Percentiles rank a stretch among this genome's conserved stretches.
Conservation (phyloP, 1,140 invertebrate species). For the Oreohelix idahoensis region DNA sequence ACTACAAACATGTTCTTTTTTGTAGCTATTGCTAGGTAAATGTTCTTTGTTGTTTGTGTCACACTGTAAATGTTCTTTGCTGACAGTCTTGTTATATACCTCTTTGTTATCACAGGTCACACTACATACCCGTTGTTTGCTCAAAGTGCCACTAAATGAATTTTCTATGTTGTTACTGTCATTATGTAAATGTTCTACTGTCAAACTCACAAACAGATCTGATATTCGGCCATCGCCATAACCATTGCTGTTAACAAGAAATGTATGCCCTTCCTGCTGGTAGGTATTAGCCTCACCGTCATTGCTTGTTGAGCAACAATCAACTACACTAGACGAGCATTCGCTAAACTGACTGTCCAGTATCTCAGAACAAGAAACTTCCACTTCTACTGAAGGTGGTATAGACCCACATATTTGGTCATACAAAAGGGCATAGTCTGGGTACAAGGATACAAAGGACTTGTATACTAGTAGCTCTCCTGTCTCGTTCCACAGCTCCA, state of each 20-base stretch:
- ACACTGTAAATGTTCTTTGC: neutral
- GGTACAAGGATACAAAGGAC: constrained; percentile 35
- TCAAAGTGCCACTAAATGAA: neutral
- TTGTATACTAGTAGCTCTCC: constrained; percentile 36
- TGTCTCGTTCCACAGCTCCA: constrained; percentile 17
- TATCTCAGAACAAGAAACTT: neutral
- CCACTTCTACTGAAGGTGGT: constrained; percentile 13
- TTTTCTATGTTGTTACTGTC: neutral
- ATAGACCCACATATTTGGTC: constrained; percentile 36
- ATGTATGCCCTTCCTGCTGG: too few relatives aligned
- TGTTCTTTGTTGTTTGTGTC: neutral
- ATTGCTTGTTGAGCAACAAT: neutral
- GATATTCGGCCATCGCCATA: neutral
- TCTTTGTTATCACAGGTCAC: too few relatives aligned
- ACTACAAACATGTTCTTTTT: neutral
- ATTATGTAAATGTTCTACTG: neutral
- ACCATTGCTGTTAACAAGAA: neutral
- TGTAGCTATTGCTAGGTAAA: neutral
- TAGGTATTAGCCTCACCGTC: too few relatives aligned
- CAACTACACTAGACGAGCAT: neutral
- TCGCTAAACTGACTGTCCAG: neutral
- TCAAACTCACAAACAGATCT: too few relatives aligned
- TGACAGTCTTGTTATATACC: too few relatives aligned
- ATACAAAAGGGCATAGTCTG: constrained; percentile 24
- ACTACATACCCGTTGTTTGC: neutral